Percentiles rank a stretch among this genome's conserved stretches.
Evolutionary conservation across 2,113 vertebrate genomes (phyloP).

Genomic region (Mola mola): DNA sequence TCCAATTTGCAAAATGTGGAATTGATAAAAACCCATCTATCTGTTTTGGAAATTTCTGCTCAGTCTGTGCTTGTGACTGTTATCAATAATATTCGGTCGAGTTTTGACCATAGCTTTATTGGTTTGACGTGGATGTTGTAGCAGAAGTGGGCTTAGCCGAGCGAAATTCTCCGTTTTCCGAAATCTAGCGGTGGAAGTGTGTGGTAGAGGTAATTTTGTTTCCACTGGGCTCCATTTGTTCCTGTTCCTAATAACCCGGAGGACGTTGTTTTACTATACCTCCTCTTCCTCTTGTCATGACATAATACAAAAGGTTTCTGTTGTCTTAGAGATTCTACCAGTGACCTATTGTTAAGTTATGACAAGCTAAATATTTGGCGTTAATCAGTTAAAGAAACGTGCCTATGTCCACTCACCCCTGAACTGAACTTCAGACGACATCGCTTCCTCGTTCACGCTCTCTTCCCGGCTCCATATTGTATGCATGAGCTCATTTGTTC

Average conservation of each 20-base stretch:
- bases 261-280: constrained; percentile 45
- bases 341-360: constrained; percentile 49
- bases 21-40: constrained; percentile 51
- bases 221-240: constrained; percentile 38
- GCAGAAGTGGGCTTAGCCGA: constrained; percentile 44
- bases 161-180: constrained; percentile 56
- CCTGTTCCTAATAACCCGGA: constrained; percentile 52
- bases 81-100: constrained; percentile 60
- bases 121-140: constrained; percentile 62
- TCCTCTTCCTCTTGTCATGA: constrained; percentile 63
- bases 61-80: constrained; percentile 46
- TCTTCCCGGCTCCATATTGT: constrained; percentile 34
- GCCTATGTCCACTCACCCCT: constrained; percentile 1
- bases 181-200: constrained; percentile 50
- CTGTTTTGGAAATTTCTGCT: constrained; percentile 69
- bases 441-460: constrained; percentile 44
- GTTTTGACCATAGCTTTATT: constrained; percentile 57
- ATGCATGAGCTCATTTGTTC: constrained; percentile 41
- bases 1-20: constrained; percentile 51
- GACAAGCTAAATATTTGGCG: constrained; percentile 18
- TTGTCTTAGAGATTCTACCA: constrained; percentile 35
- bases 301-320: constrained; percentile 54
- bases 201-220: constrained; percentile 40
- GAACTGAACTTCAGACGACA: constrained; percentile 35
- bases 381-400: constrained; percentile 14